Percentiles rank a stretch among this genome's conserved stretches.
Evolutionary conservation across 2,797 vertebrate genomes (phyloP).

Genomic region (Rhadinocentrus ornatus): DNA sequence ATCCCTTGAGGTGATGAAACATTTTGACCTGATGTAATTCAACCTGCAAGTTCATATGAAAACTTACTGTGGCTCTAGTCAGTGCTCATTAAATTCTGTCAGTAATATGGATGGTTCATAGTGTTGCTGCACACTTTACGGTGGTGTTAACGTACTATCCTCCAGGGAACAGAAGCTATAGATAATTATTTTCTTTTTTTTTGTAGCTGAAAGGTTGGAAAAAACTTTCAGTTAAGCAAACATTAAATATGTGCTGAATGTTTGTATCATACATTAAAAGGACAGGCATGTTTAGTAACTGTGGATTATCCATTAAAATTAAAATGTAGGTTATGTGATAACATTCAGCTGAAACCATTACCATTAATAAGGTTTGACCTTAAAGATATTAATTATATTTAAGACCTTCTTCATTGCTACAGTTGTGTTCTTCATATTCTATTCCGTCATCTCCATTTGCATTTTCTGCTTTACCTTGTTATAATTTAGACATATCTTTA

Average conservation of each 20-base stretch:
- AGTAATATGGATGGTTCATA: background rate
- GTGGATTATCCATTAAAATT: background rate
- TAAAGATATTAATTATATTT: background rate
- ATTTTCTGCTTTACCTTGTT: background rate
- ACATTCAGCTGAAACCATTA: background rate
- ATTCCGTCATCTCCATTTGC: background rate
- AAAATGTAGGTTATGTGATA: background rate
- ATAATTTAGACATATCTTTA: background rate
- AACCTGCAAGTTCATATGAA: conserved; percentile 10
- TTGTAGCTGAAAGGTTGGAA: background rate
- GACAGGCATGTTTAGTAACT: background rate
- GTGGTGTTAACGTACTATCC: background rate
- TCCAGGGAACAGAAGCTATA: background rate
- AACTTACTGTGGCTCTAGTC: background rate
- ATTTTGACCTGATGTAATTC: background rate
- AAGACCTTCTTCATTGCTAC: too few species aligned
- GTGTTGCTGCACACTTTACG: background rate
- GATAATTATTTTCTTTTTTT: background rate
- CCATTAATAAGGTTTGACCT: background rate
- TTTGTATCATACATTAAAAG: background rate
- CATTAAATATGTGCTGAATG: background rate
- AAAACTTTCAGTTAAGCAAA: background rate
- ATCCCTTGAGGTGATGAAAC: background rate
- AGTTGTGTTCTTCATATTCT: background rate
- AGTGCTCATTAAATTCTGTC: conserved; percentile 1